These are phyloP conservation scores for Cosmia pyralina DNA, from an alignment of 2,888 invertebrate genomes.

Conservation along the genomic window DNA sequence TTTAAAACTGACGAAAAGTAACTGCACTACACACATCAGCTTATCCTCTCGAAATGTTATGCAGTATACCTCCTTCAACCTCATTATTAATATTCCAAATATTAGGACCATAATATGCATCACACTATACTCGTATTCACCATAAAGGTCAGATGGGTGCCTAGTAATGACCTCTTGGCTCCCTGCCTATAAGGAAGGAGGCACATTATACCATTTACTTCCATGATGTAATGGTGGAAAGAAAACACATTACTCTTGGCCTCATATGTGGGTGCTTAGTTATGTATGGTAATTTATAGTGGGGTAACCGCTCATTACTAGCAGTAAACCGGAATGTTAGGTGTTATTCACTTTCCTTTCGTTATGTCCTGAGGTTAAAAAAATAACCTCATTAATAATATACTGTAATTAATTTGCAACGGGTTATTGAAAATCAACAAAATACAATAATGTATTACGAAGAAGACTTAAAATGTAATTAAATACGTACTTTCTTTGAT, in stretches of 20 bases:
- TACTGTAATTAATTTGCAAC: too few species aligned
- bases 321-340: too few species aligned
- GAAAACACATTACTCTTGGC: slow-evolving; percentile 37
- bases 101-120: slow-evolving; percentile 25
- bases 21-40: too few species aligned
- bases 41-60: too few species aligned
- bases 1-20: too few species aligned
- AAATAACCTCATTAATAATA: neutral
- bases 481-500: neutral
- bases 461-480: neutral
- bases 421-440: neutral
- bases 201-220: slow-evolving; percentile 30
- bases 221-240: slow-evolving; percentile 23
- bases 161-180: slow-evolving; percentile 43
- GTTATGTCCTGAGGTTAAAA: neutral
- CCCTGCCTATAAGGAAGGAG: slow-evolving; percentile 27
- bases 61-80: too few species aligned
- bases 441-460: neutral
- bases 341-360: neutral
- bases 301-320: neutral
- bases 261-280: neutral
- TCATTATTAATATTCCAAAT: neutral
- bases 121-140: neutral
- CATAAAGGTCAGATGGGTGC: slow-evolving; percentile 36
- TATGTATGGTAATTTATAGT: slow-evolving; percentile 17